These are phyloP conservation scores for Thelaira solivaga DNA, from an alignment of 2,888 invertebrate species.

Conservation along the genomic window DNA sequence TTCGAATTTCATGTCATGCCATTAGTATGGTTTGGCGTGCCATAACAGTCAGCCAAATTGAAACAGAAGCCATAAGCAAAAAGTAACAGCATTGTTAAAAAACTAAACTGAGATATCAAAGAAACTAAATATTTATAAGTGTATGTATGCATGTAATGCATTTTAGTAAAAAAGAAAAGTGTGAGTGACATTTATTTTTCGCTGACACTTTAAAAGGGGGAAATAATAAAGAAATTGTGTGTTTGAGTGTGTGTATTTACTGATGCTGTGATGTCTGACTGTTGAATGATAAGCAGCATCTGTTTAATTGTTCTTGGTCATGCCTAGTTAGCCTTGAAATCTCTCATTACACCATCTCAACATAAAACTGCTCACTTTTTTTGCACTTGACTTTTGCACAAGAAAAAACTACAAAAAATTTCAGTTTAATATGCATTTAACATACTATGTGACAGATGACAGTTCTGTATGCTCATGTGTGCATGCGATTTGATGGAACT, in stretches of 20 bases:
- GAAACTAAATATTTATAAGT: neutral
- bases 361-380: neutral
- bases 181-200: conserved; percentile 13
- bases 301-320: conserved; percentile 7
- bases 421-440: conserved; percentile 55
- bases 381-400: neutral
- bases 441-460: conserved; percentile 13
- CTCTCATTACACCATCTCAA: conserved; percentile 4
- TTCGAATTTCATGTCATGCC: conserved; percentile 40
- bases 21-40: conserved; percentile 13
- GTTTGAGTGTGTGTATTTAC: neutral
- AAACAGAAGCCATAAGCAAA: conserved; percentile 3
- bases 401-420: neutral
- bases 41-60: conserved; percentile 15
- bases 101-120: neutral
- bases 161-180: neutral
- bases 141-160: neutral
- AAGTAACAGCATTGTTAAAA: neutral
- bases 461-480: no score
- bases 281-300: conserved; percentile 33
- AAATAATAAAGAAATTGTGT: neutral
- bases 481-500: no score
- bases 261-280: neutral
- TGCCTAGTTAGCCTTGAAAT: conserved; percentile 50
- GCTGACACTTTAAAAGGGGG: neutral